Base-by-base conservation (phyloP, 1,140 invertebrate genomes). In the Proales similis region DNA sequence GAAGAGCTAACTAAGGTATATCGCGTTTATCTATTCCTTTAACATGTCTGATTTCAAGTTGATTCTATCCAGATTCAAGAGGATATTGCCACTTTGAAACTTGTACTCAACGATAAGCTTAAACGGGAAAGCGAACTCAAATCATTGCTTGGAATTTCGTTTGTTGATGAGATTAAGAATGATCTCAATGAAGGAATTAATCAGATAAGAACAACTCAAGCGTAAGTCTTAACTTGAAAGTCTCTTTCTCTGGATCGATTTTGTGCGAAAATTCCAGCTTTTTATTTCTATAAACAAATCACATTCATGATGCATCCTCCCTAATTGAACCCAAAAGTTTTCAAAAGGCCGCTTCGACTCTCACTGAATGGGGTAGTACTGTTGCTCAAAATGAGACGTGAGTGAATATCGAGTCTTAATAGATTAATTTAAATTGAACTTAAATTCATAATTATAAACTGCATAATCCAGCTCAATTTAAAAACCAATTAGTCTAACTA, bases 121-220 rank as follows among this genome's bases (percentile, higher is more conserved):
- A 45, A 47, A 29, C 7, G 43, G 26, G 57, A 62, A 62, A 46
- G 36, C 27, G 57, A 62, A 62, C 24, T 62, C 4, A 62, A 62
- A 46, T 36, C 57, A 11, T 46, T 46, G 14, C 36, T 62, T 7
- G 57, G 57, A 17, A 62, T 62, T 32, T 46, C 57, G 12, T 45
- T 47, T 32, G 39, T 62, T 2, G 57, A 62, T 22, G 57, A 62
- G 39, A 62, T 62, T 29, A 45, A 62, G 26, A 9, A 45, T 26
- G 39, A 62, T n/a, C 38, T 62, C 24, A 14, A 20, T 22, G 57
- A 62, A 32, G 27, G 43, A 4, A 12, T 62, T 2, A 62, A 30
- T 32, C 26, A 42, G 19, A 29, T 62, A n/a, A 45, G 48, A 29
- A 36, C 39, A 22, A 29, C 39, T 24, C 22, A 19, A 19, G 57